Conservation (phyloP, 2,113 vertebrate genomes). For the Micromys minutus region DNA sequence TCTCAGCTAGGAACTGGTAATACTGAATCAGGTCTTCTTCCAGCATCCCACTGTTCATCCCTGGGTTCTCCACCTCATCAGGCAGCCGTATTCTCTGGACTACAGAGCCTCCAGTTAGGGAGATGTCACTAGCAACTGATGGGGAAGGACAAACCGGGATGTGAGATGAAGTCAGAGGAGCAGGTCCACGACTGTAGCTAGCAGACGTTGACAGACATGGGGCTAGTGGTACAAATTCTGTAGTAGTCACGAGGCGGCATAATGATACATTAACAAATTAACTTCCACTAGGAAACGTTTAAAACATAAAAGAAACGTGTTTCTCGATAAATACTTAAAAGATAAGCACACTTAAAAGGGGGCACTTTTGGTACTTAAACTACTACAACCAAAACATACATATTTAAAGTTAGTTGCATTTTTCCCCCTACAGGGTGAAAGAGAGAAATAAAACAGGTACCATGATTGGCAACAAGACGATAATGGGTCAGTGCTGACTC, state of each 20-base stretch:
- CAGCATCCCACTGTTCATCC: slow-evolving; percentile 96
- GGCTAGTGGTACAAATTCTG: background rate
- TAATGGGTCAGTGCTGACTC: slow-evolving; percentile 98
- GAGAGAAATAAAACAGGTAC: slow-evolving; percentile 81
- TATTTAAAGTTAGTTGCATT: slow-evolving; percentile 23
- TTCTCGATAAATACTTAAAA: slow-evolving; percentile 30
- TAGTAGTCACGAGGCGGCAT: background rate
- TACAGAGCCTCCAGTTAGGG: slow-evolving; percentile 95
- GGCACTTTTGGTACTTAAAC: background rate
- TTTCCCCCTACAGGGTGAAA: background rate
- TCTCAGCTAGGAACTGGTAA: slow-evolving; percentile 98
- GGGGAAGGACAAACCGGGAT: background rate
- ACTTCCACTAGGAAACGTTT: background rate
- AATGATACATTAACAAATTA: background rate
- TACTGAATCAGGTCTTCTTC: slow-evolving; percentile 99
- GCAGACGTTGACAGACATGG: background rate
- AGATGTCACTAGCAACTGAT: slow-evolving; percentile 96
- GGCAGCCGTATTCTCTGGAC: slow-evolving; percentile 96
- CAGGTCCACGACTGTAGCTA: background rate
- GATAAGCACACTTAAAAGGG: background rate
- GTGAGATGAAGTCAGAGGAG: background rate
- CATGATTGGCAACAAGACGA: slow-evolving; percentile 95
- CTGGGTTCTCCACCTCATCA: slow-evolving; percentile 97
- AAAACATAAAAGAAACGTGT: background rate
- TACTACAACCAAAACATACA: background rate